Evolutionary conservation across 1,140 invertebrate species (phyloP), one percentile per base, ranked within the genome.

Genomic region (Drosophila tropicalis): DNA sequence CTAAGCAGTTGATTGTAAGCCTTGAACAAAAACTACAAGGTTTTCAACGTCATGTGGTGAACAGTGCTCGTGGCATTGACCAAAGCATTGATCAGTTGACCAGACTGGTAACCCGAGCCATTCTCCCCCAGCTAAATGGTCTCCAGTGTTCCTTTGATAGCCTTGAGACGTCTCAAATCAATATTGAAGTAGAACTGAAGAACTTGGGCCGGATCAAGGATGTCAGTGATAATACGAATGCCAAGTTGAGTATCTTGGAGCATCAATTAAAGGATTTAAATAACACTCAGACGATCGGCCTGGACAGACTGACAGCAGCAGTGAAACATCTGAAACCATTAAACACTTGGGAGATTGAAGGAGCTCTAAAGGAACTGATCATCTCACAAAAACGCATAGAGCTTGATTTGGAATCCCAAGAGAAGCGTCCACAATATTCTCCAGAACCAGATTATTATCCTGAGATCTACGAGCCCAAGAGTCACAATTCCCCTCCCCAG

Each of bases 331-430:
- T 87, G 40, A 75, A 79, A 32, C 84, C 83, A 0, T 19, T 77
- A 1, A 80, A 64, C 10, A 57, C 79, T 0, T 83, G 79, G 79
- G 58, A 79, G 15, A 72, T 87, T 12, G 84, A 87, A 12, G 69
- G 54, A 12, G 84, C 67, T 3, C 36, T 87, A 2, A 76, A 76
- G 4, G 83, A 87, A 39, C 32, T 87, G 9, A 87, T 87, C 9
- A 76, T 83, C 6, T 87, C 83, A 5, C 83, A 87, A 12, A 87
- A 87, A 36, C 79, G 83, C 15, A 82, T 87, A 9, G 83, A 87
- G 12, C 32, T 80, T 2, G 83, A 83, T 41, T 29, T 87, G 40
- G 72, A 87, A n/a, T 12, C 58, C 1, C 83, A 79, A 40, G 57
- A 69, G n/a, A 58, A 71, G 1, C 70, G 40, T 5, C 47, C 12